These are phyloP conservation scores for Axea sp. DNA, from an alignment of 2,888 invertebrate genomes.

Conservation along the genomic window DNA sequence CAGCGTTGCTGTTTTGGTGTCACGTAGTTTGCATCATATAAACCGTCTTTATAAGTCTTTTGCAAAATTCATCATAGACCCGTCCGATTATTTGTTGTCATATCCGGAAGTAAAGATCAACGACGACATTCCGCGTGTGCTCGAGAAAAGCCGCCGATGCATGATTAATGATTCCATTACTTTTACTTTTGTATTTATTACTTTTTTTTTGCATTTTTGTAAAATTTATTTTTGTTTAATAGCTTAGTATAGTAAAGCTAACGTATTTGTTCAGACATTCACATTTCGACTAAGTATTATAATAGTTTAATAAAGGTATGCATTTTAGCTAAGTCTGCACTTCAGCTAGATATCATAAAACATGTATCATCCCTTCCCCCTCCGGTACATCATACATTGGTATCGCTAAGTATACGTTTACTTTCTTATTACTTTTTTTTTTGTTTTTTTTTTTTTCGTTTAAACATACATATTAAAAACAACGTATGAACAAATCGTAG, in stretches of 20 bases:
- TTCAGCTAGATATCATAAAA: conserved; percentile 79
- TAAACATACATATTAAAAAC: conserved; percentile 72
- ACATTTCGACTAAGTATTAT: conserved; percentile 79
- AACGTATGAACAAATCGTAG: conserved; percentile 73
- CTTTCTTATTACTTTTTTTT: conserved; percentile 70
- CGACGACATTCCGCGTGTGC: conserved; percentile 68
- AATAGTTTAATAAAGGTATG: conserved; percentile 79
- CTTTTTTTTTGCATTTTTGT: conserved; percentile 63
- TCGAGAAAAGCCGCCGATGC: conserved; percentile 71
- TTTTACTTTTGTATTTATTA: conserved; percentile 63
- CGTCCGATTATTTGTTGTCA: conserved; percentile 79
- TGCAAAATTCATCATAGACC: conserved; percentile 76
- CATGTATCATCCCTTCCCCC: conserved; percentile 77
- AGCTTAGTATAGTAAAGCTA: conserved; percentile 80
- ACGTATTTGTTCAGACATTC: conserved; percentile 79
- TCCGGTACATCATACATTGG: conserved; percentile 79
- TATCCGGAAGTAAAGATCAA: conserved; percentile 78
- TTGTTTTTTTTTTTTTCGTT: conserved; percentile 67
- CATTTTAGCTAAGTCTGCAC: conserved; percentile 79
- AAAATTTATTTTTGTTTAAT: conserved; percentile 70
- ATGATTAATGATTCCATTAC: conserved; percentile 63
- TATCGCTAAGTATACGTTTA: conserved; percentile 78
- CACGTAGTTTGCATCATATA: conserved; percentile 72
- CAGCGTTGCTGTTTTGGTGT: conserved; percentile 76
- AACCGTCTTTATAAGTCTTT: conserved; percentile 72